These are phyloP conservation scores for Asobara japonica DNA, from an alignment of 1,140 invertebrate genomes.

Conservation along the genomic window DNA sequence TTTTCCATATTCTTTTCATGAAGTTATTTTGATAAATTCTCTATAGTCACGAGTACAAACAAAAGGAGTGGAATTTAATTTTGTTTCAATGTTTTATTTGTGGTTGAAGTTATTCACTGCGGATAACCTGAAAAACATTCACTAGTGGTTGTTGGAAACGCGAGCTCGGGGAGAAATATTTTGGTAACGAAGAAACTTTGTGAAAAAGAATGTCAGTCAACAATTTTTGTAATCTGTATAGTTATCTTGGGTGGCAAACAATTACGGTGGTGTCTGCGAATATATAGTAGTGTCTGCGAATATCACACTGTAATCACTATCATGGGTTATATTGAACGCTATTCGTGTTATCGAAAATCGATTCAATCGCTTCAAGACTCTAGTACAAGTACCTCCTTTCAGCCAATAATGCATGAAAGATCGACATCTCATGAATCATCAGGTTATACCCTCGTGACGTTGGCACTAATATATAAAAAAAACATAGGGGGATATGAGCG, in stretches of 20 bases:
- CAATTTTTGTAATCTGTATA: neutral
- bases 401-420: neutral
- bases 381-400: neutral
- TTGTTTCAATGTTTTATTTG: neutral
- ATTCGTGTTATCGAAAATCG: neutral
- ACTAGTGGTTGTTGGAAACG: neutral
- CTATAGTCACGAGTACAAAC: too few relatives aligned
- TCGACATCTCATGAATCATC: conserved; percentile 1
- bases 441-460: neutral
- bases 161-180: neutral
- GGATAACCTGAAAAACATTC: neutral
- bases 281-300: neutral
- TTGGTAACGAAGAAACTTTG: neutral
- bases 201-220: neutral
- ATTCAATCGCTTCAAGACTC: neutral
- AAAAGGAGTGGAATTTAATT: neutral
- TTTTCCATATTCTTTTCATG: too few relatives aligned
- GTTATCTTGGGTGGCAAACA: neutral
- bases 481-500: too few relatives aligned
- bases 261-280: neutral
- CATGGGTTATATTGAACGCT: neutral
- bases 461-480: too few relatives aligned
- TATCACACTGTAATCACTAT: neutral
- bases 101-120: neutral
- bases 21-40: too few relatives aligned